Conservation (phyloP, 2,797 vertebrate species). For the Acomys russatus region DNA sequence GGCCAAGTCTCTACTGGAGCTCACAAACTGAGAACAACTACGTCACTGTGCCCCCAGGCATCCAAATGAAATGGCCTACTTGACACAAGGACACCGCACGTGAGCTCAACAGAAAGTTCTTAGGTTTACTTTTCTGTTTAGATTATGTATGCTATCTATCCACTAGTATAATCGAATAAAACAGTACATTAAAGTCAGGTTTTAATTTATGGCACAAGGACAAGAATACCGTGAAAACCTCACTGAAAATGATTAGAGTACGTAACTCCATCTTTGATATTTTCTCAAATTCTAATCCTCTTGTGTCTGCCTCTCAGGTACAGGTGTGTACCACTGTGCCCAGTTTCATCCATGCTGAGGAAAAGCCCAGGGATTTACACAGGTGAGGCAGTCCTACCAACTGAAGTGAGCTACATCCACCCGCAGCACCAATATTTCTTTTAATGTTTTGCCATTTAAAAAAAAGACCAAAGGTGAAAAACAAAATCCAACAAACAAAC, state of each 20-base stretch:
- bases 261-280: background rate
- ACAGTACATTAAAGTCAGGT: background rate
- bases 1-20: background rate
- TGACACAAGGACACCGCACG: background rate
- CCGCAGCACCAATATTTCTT: background rate
- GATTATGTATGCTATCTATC: constrained; percentile 14
- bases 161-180: background rate
- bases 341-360: background rate
- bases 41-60: background rate
- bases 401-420: background rate
- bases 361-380: background rate
- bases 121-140: background rate
- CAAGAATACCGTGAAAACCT: background rate
- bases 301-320: background rate
- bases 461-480: background rate
- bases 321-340: background rate
- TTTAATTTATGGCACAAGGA: background rate
- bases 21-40: background rate
- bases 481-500: background rate
- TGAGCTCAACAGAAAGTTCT: background rate
- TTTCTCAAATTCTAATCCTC: background rate
- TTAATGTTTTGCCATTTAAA: background rate
- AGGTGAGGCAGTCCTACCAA: background rate
- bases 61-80: background rate
- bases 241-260: background rate